A percentile compares a stretch with the other conserved stretches of the same genome.
phyloP scores from a whole-genome alignment of 2,797 vertebrate genomes.

The Phoxinus dragarum region DNA sequence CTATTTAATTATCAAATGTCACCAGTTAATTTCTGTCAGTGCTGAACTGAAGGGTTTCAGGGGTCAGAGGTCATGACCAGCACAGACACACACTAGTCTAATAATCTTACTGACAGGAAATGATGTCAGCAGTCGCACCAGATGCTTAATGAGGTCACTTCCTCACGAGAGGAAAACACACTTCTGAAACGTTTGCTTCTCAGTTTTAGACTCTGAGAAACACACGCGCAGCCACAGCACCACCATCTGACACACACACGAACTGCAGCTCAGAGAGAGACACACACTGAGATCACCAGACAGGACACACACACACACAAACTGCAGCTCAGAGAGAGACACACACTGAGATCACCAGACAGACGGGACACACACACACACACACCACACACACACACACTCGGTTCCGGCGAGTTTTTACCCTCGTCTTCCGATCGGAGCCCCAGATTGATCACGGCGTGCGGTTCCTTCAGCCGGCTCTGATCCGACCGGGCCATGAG shows the following conservation, averaged over 20 bases:
- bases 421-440: constrained; percentile 88
- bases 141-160: constrained; percentile 73
- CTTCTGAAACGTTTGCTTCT: too few relatives aligned
- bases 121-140: constrained; percentile 70
- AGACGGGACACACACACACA: too few relatives aligned
- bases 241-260: too few relatives aligned
- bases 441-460: constrained; percentile 88
- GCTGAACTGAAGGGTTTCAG: background rate
- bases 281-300: too few relatives aligned
- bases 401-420: background rate
- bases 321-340: too few relatives aligned
- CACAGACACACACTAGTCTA: background rate
- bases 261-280: too few relatives aligned
- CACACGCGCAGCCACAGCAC: too few relatives aligned
- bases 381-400: too few relatives aligned
- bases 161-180: constrained; percentile 65
- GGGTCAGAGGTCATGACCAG: background rate
- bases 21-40: too few relatives aligned
- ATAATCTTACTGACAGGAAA: constrained; percentile 25
- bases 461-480: constrained; percentile 88
- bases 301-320: too few relatives aligned
- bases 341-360: too few relatives aligned
- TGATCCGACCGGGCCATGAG: constrained; percentile 92
- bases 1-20: background rate
- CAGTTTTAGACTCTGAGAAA: too few relatives aligned